Base-by-base conservation (phyloP, 2,797 vertebrate genomes). In the Sorex maritimensis region DNA sequence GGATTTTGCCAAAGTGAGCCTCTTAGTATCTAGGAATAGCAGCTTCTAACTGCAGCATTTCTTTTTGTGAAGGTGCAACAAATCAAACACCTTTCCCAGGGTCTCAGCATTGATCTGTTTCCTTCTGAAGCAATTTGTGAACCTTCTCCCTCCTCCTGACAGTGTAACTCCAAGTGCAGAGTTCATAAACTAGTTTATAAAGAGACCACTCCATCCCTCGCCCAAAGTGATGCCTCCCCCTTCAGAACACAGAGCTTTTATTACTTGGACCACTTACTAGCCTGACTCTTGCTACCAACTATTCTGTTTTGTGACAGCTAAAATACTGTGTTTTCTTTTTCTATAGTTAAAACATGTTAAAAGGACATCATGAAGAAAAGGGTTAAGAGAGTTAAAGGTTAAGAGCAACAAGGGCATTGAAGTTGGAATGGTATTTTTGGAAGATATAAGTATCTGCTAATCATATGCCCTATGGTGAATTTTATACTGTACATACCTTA, bases 101-200 rank as follows among this genome's bases (percentile, higher is more conserved):
- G 79, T 86, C 87, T 41, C 23, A 34, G 68, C 90, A 84, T 78
- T 67, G 91, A 52, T 72, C 81, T 58, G 21, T 52, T 96, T 96
- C 63, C 52, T 97, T 94, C 49, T 79, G 89, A 95, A 96, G 73
- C 91, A 88, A 90, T 96, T 82, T 75, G 74, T 61, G 28, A n/a
- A 75, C 88, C 28, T 89, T 89, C 41, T 74, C 38, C 72, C 13
- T 46, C 38, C 68, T 41, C 79, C 80, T 26, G 3, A 83, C 69
- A 8, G 8, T 5, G 52, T 67, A 38, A 73, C 49, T 84, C 71
- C 52, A 71, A 91, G 75, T 38, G 46, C 79, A 72, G 81, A 95
- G 91, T 93, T 96, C 80, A 93, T 95, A 92, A 93, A 73, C 38
- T 34, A 95, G 96, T 95, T 30, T 92, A 90, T 96, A 82, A 92